These are phyloP conservation scores for Dascillus cervinus DNA, from an alignment of 2,888 invertebrate genomes.

Conservation along the genomic window DNA sequence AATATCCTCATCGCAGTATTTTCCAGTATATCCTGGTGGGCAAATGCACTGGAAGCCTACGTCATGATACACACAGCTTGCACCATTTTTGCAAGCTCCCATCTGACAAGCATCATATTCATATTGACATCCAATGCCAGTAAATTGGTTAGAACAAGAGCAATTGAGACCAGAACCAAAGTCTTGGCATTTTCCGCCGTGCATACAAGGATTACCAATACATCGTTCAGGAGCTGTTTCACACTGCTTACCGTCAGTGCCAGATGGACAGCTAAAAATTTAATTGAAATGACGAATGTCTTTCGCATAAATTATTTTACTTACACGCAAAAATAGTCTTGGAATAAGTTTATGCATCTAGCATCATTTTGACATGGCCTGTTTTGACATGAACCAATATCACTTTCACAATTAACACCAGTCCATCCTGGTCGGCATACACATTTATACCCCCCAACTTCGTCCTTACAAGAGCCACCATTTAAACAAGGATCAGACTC, in stretches of 20 bases:
- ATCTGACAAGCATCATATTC: conserved; percentile 89
- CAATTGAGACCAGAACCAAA: conserved; percentile 93
- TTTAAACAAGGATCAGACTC: conserved; percentile 78
- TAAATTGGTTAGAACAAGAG: conserved; percentile 78
- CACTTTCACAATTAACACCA: conserved; percentile 75
- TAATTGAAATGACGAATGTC: too few relatives aligned
- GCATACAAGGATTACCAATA: conserved; percentile 91
- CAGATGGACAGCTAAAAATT: conserved; percentile 77
- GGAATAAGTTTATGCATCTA: conserved; percentile 83
- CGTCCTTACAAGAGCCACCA: conserved; percentile 81
- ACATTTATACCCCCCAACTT: conserved; percentile 76
- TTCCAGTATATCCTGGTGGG: conserved; percentile 66
- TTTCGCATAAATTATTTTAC: conserved; percentile 40
- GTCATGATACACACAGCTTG: conserved; percentile 81
- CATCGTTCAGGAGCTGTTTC: conserved; percentile 94
- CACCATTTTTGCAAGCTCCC: conserved; percentile 87
- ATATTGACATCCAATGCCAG: conserved; percentile 81
- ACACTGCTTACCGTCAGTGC: conserved; percentile 94
- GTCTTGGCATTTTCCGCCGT: conserved; percentile 91
- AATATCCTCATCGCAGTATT: conserved; percentile 86
- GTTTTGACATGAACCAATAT: conserved; percentile 80
- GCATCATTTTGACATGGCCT: conserved; percentile 91
- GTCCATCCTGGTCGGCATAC: conserved; percentile 80
- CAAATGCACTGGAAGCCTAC: conserved; percentile 81
- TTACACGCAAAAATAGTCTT: conserved; percentile 85